Evolutionary conservation across 2,888 invertebrate species (phyloP), one percentile per base, ranked within the genome.

Genomic region (Polymixis flavicincta): DNA sequence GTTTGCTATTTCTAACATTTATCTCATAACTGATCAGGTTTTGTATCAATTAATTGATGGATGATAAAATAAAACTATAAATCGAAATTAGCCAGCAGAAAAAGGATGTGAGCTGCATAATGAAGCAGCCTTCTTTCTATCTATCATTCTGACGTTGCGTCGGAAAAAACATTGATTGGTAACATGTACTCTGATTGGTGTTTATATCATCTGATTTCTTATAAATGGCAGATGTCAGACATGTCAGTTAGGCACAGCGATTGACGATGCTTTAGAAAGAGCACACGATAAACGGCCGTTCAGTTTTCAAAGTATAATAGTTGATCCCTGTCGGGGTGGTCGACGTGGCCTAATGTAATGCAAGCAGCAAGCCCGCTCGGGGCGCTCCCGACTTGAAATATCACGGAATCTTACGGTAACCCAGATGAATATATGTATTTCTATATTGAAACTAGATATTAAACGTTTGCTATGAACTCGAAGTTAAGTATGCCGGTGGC

Each of bases 351-450:
- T 93, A 93, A 94, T 93, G 93, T 89, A 94, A 94, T 93, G 92
- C 92, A 92, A 92, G 89, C 90, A 66, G 91, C 92, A 92, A 92
- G 89, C 90, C 84, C 86, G 94, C 94, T 92, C 89, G 90, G 80
- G 94, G 94, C 94, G 92, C 93, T 93, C 93, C 92, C 92, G 94
- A 93, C 93, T 93, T 92, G 91, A 92, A 93, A 94, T 94, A 94
- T 94, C 94, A 92, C 92, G 91, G 93, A 93, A 92, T 92, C 90
- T 93, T 85, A 90, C 90, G 82, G 90, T 91, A 91, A 88, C 89
- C 89, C 81, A 92, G 90, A 90, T 92, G 90, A 92, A 93, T 92
- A 90, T 89, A 92, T 89, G 87, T 88, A 89, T 90, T 85, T 85
- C 76, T 87, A 78, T 80, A 85, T 83, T 82, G 80, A 74, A 86